These are phyloP conservation scores for Saturnia japonica DNA, from an alignment of 2,888 invertebrate species.

Conservation along the genomic window DNA sequence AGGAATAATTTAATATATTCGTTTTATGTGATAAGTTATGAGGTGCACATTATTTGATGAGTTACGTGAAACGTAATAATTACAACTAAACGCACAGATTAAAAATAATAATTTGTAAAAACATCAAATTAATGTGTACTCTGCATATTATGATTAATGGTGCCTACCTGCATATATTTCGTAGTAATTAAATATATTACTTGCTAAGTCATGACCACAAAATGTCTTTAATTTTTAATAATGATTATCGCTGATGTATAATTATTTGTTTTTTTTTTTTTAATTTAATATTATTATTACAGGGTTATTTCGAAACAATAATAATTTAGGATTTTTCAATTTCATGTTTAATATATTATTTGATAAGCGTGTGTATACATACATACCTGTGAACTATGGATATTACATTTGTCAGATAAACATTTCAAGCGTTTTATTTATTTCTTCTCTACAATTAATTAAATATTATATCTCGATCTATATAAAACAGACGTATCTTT, in stretches of 20 bases:
- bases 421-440: background rate
- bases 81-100: background rate
- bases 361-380: constrained; percentile 5
- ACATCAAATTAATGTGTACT: constrained; percentile 20
- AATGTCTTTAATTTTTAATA: constrained; percentile 29
- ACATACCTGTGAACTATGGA: constrained; percentile 5
- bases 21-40: constrained; percentile 29
- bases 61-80: background rate
- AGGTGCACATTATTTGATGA: constrained; percentile 39
- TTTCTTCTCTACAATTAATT: too few species aligned
- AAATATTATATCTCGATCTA: too few species aligned
- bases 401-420: constrained; percentile 10
- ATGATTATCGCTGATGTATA: constrained; percentile 21
- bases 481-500: too few species aligned
- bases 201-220: constrained; percentile 41
- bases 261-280: constrained; percentile 23
- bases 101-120: background rate
- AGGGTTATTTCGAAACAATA: constrained; percentile 48
- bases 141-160: constrained; percentile 17
- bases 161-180: background rate
- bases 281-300: constrained; percentile 36
- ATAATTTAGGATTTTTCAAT: constrained; percentile 3
- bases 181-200: constrained; percentile 23
- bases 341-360: constrained; percentile 7
- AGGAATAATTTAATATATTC: constrained; percentile 65